Percentiles rank a stretch among this genome's conserved stretches.
Conservation (phyloP, 2,113 vertebrate genomes). For the Tretioscincus oriximinensis region DNA sequence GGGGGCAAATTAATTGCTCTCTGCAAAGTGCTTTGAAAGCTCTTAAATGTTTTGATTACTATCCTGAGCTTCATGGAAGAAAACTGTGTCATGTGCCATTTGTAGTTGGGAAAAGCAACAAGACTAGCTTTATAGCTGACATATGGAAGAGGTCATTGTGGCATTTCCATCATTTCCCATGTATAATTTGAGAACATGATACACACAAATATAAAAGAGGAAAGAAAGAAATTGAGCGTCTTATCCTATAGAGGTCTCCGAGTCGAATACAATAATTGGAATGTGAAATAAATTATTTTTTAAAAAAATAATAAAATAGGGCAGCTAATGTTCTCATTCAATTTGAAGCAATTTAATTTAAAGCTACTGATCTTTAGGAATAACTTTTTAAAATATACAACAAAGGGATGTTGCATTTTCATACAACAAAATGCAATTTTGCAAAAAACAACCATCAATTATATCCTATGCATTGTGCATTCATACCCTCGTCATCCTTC, state of each 20-base stretch:
- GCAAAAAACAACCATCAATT: no score
- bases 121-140: background rate
- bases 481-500: no score
- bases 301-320: background rate
- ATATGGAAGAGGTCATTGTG: background rate
- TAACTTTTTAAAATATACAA: no score
- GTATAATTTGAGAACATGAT: slow-evolving; percentile 7
- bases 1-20: background rate
- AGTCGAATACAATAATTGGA: slow-evolving; percentile 2
- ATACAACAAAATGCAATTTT: no score
- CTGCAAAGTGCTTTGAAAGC: background rate
- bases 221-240: background rate
- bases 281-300: slow-evolving; percentile 5
- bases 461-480: no score
- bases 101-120: background rate
- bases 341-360: slow-evolving; percentile 6
- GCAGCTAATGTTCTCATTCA: background rate
- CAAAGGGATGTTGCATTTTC: no score
- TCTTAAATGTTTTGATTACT: background rate
- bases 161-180: background rate
- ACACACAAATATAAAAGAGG: background rate
- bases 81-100: background rate
- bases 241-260: background rate
- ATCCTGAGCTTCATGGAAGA: background rate
- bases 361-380: no score